These are phyloP conservation scores for Halcyon leucocephala DNA, from an alignment of 2,797 vertebrate genomes.

Conservation along the genomic window DNA sequence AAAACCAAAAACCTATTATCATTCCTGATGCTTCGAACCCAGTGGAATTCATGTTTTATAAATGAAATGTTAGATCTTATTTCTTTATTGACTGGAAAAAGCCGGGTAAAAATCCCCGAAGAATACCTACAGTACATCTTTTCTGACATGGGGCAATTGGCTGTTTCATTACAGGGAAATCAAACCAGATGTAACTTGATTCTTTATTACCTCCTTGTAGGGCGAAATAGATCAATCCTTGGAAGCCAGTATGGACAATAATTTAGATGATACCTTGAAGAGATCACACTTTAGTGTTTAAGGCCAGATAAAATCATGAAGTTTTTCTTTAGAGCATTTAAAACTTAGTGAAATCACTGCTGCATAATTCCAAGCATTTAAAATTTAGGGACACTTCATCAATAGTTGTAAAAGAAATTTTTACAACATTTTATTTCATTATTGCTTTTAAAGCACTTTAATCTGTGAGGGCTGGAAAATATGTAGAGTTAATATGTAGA, in stretches of 20 bases:
- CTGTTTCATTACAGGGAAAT: constrained; percentile 60
- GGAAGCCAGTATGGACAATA: background rate
- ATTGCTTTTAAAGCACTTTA: background rate
- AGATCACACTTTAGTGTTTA: background rate
- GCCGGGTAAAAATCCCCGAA: constrained; percentile 49
- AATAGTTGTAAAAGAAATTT: background rate
- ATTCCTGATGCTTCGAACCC: constrained; percentile 42
- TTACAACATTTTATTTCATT: background rate
- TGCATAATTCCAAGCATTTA: background rate
- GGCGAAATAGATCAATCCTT: constrained; percentile 33
- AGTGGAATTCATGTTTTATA: constrained; percentile 68
- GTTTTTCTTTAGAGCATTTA: background rate
- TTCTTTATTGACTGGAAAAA: constrained; percentile 70
- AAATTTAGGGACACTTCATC: background rate
- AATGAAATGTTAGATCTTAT: constrained; percentile 64
- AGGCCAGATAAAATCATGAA: background rate
- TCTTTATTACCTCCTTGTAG: constrained; percentile 50
- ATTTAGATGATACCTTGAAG: background rate
- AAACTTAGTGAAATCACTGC: background rate
- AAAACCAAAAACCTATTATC: constrained; percentile 10
- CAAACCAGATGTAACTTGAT: constrained; percentile 46
- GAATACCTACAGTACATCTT: constrained; percentile 61
- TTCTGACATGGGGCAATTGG: constrained; percentile 65
- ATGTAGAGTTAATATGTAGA: background rate
- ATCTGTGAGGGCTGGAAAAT: background rate